These are phyloP conservation scores for Drosophila melanica DNA, from an alignment of 1,140 invertebrate species.

Conservation along the genomic window DNA sequence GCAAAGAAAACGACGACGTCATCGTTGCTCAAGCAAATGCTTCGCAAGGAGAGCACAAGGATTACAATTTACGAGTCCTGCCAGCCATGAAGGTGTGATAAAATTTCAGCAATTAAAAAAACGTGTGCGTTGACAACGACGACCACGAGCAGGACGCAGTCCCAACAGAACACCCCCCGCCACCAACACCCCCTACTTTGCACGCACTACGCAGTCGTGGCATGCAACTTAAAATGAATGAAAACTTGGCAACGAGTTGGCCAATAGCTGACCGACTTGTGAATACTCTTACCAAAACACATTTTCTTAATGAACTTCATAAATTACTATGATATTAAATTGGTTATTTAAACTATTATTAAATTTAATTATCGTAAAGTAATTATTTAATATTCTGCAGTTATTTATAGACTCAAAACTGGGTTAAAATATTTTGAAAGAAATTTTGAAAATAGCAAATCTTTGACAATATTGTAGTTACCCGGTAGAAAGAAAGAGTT, in stretches of 20 bases:
- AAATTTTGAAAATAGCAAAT: too few species aligned
- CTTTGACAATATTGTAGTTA: not conserved
- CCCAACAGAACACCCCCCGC: not conserved
- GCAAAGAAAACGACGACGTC: slow-evolving; percentile 45
- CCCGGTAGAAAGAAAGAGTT: slow-evolving; percentile 4
- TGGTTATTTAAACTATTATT: not conserved
- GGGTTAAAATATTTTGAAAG: not conserved
- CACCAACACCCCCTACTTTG: slow-evolving; percentile 1
- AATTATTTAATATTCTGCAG: not conserved
- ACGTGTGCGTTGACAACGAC: slow-evolving; percentile 79
- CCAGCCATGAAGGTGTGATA: slow-evolving; percentile 82
- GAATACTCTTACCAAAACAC: slow-evolving; percentile 38
- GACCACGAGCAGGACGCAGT: slow-evolving; percentile 38
- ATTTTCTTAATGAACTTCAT: too few species aligned
- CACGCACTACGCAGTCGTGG: slow-evolving; percentile 41
- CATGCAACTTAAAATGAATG: slow-evolving; percentile 71
- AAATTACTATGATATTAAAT: not conserved
- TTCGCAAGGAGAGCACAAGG: slow-evolving; percentile 54
- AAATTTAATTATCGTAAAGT: not conserved
- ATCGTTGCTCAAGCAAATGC: slow-evolving; percentile 31
- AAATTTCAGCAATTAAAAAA: slow-evolving; percentile 83
- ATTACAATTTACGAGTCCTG: slow-evolving; percentile 83
- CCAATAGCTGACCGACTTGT: slow-evolving; percentile 2
- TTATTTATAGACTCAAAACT: too few species aligned
- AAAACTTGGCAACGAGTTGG: slow-evolving; percentile 13